Evolutionary conservation across 2,797 vertebrate species (phyloP), one percentile per base, ranked within the genome.

Genomic region (Lerista edwardsae): DNA sequence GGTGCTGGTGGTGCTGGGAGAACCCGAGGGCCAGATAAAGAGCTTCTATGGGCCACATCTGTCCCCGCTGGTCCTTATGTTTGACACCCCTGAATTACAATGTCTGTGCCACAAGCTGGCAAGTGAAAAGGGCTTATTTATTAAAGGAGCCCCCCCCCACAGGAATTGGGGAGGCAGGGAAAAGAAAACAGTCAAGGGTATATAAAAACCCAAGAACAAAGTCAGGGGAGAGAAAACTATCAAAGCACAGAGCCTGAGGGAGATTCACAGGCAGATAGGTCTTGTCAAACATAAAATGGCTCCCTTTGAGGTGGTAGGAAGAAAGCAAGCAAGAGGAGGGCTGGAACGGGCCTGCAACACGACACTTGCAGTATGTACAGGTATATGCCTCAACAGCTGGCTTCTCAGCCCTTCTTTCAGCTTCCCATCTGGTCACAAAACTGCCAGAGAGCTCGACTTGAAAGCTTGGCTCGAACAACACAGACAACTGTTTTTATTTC

Each of bases 231-330:
- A n/a, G 34, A 67, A 80, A 64, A 1, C 85, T 79, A 86, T 91
- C 84, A 92, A 91, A 93, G 84, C 21, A n/a, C 25, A 80, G 71
- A 69, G 88, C 74, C 91, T 91, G 39, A 77, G 75, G 90, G 89
- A 89, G 88, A 86, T 75, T 90, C 92, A 91, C 86, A 89, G 91
- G 92, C 51, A 94, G 91, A 93, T 90, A 79, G 86, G 86, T 75
- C 64, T 79, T 84, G 76, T 88, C 34, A 86, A 91, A 86, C 67
- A 71, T 0, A 1, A 34, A 71, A 21, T 15, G 23, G 59, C 3
- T 36, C 65, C 0, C 0, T 92, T 87, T 89, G 88, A 94, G 92
- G 82, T 34, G 59, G 6, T 51, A 81, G 78, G 84, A 89, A 90
- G 76, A 1, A 1, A 69, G 21, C 27, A 79, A 80, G 76, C 57